Base-by-base conservation (phyloP, 2,888 invertebrate genomes). In the Dysmachus trigonus region DNA sequence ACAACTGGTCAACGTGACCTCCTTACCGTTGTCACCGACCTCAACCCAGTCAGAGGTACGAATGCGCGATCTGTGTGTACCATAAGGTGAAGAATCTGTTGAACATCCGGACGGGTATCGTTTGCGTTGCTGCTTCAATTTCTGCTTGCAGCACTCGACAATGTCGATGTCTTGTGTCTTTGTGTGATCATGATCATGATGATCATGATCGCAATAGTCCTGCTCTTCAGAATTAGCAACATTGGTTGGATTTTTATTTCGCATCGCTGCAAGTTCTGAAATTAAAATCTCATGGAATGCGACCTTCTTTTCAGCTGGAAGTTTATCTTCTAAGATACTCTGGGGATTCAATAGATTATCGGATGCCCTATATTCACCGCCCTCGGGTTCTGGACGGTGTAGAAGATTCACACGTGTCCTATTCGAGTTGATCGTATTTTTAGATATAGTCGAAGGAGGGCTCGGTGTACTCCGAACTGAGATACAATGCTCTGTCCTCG, bases 201-300 rank as follows among this genome's bases (percentile, higher is more conserved):
- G 74, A 47, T 85, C 51, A 10, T 84, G 84, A 30, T 85, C 84
- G 30, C 77, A 77, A 71, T 41, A 79, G 38, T 85, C 79, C 35
- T 76, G 85, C 27, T 85, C 85, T 13, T 41, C 71, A 77, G 72
- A 83, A 83, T 41, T 83, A 38, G 27, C 83, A 38, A 10, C n/a
- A 41, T 72, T 71, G 4, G 41, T n/a, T 41, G 72, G 30, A 83
- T 35, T 81, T 41, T 83, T 88, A 85, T 90, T 90, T 86, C 94
- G 93, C 95, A 95, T 95, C 85, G 93, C 94, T 89, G 95, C 94
- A 91, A 95, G 90, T 90, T 95, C 95, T 87, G 95, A 94, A 89
- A 95, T 95, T 89, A 95, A 93, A 92, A 95, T 93, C 91, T 95
- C 95, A 90, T 95, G 95, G 90, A 92, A 92, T 72, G 91, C 90